These are phyloP conservation scores for Endotricha flammealis DNA, from an alignment of 2,888 invertebrate species.

Conservation along the genomic window DNA sequence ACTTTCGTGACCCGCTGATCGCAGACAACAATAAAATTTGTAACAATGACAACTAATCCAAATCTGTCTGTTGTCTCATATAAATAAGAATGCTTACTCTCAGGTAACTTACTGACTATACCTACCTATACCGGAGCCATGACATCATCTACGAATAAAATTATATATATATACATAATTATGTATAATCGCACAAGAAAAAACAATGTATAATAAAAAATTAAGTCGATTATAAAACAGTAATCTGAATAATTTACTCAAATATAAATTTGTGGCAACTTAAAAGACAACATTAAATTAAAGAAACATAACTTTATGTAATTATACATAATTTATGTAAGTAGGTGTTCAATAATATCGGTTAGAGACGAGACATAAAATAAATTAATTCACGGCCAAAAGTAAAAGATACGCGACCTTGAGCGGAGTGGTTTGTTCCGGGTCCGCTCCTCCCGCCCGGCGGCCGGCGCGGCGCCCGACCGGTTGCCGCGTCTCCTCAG, in stretches of 20 bases:
- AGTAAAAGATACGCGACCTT: constrained; percentile 67
- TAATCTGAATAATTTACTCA: neutral
- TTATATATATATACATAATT: no score
- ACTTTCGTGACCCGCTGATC: no score
- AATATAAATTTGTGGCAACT: neutral
- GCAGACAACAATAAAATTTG: no score
- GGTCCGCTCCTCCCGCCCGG: constrained; percentile 46
- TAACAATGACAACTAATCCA: no score
- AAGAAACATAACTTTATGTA: constrained; percentile 10
- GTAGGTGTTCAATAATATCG: constrained; percentile 16
- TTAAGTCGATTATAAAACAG: neutral
- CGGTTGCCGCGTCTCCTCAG: constrained; percentile 41
- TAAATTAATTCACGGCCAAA: constrained; percentile 32
- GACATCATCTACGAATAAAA: no score
- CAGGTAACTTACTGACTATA: no score
- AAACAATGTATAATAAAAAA: no score
- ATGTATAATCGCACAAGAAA: no score
- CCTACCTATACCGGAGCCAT: no score
- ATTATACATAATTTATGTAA: constrained; percentile 7
- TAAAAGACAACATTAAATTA: neutral
- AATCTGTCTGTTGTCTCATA: no score
- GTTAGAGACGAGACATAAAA: constrained; percentile 27
- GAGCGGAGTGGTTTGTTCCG: constrained; percentile 60
- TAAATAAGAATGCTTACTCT: no score
- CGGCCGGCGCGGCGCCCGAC: constrained; percentile 31